phyloP scores from a whole-genome alignment of 1,140 invertebrate genomes.

The Hyphantria cunea region DNA sequence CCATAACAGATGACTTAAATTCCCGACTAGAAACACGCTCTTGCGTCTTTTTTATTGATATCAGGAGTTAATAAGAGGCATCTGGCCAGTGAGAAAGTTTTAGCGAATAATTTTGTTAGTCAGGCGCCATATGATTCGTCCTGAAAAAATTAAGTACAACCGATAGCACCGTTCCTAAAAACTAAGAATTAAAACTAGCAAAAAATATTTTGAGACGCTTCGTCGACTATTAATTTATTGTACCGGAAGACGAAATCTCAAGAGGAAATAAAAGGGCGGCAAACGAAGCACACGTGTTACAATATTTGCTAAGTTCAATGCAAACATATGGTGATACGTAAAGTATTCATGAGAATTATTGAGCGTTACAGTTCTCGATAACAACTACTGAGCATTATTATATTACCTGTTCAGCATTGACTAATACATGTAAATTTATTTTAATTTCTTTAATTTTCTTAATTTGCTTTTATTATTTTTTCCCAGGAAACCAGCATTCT shows the following conservation, averaged over 20 bases:
- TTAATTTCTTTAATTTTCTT: conserved; percentile 23
- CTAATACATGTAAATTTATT: conserved; percentile 2
- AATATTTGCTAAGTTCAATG: conserved; percentile 76
- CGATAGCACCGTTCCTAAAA: conserved; percentile 56
- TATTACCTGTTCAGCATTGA: conserved; percentile 18
- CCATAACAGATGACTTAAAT: conserved; percentile 47
- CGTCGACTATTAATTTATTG: conserved; percentile 70
- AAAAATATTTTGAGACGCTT: conserved; percentile 56
- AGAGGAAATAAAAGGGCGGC: conserved; percentile 76
- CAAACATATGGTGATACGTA: conserved; percentile 71
- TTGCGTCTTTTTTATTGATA: conserved; percentile 41
- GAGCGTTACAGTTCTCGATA: conserved; percentile 11
- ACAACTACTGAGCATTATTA: background rate
- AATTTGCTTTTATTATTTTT: conserved; percentile 51
- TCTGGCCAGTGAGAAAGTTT: conserved; percentile 60
- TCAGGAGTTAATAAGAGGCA: conserved; percentile 51
- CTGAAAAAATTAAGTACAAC: conserved; percentile 40
- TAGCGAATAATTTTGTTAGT: conserved; percentile 9
- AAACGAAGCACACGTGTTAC: conserved; percentile 76
- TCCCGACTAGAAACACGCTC: conserved; percentile 65
- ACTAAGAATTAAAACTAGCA: conserved; percentile 49
- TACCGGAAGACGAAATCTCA: conserved; percentile 78
- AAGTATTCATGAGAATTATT: conserved; percentile 54
- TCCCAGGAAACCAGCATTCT: conserved; percentile 67
- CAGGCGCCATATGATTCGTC: conserved; percentile 53